Conservation (phyloP, 2,113 vertebrate genomes). For the Bujurquina vittata region DNA sequence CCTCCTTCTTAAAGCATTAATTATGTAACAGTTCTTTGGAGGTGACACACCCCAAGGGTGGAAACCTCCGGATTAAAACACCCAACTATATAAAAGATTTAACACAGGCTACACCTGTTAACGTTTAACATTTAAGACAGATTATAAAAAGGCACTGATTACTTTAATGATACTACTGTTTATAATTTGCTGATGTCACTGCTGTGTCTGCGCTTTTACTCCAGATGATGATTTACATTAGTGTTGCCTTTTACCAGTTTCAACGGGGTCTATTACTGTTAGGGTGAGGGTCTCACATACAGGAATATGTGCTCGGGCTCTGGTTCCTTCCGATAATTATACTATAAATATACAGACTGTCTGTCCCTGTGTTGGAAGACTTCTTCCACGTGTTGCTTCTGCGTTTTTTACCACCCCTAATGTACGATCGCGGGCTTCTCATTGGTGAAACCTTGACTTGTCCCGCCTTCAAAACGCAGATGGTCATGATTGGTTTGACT, state of each 20-base stretch:
- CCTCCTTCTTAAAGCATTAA: neutral
- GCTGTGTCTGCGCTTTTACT: neutral
- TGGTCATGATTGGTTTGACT: conserved; percentile 58
- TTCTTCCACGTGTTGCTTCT: conserved; percentile 19
- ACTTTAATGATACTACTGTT: neutral
- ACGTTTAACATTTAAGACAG: neutral
- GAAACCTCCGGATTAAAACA: neutral
- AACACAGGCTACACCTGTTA: neutral
- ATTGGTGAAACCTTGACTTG: conserved; percentile 26
- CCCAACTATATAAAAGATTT: neutral
- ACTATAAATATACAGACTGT: neutral
- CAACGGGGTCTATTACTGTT: neutral
- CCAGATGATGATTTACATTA: neutral
- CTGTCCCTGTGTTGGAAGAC: neutral
- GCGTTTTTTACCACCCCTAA: neutral
- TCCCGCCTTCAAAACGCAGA: conserved; percentile 37
- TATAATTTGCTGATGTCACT: conserved; percentile 5
- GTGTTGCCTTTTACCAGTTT: neutral
- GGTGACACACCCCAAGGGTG: neutral
- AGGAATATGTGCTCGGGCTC: neutral
- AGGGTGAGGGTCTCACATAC: neutral
- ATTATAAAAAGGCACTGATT: neutral
- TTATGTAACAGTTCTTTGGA: neutral
- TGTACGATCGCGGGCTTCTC: neutral
- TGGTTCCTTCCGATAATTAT: neutral